Conservation (phyloP, 2,113 vertebrate genomes). For the Nettapus auritus region DNA sequence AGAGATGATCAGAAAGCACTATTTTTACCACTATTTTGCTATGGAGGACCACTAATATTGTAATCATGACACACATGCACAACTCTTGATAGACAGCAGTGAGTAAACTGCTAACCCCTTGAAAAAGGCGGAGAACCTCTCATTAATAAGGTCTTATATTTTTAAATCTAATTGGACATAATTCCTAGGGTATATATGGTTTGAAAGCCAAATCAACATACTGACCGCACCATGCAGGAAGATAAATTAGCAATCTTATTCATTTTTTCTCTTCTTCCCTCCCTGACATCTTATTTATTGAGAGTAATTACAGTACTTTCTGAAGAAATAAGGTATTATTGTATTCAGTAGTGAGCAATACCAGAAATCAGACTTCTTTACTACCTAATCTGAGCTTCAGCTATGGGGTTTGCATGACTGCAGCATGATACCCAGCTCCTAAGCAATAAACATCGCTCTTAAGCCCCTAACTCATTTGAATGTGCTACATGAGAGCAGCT, state of each 20-base stretch:
- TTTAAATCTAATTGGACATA: neutral
- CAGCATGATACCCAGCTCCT: neutral
- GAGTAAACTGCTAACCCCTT: neutral
- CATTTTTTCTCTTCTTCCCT: neutral
- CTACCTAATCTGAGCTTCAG: neutral
- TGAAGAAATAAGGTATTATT: neutral
- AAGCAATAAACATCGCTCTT: too few relatives aligned
- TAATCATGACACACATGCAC: neutral
- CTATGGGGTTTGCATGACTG: neutral
- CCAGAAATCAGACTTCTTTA: neutral
- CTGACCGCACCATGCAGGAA: neutral
- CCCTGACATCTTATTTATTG: fast-evolving
- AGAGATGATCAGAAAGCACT: neutral
- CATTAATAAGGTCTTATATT: neutral
- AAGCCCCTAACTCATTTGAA: too few relatives aligned
- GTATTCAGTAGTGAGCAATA: neutral
- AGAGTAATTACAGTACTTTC: neutral
- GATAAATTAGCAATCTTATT: neutral
- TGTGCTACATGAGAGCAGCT: neutral
- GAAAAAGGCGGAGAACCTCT: neutral
- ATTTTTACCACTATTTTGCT: neutral
- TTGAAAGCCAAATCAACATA: neutral
- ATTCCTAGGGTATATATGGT: neutral
- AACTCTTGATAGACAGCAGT: neutral
- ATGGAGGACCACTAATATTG: neutral